These are phyloP conservation scores for Sphaeramia orbicularis DNA, from an alignment of 2,797 vertebrate species.

Conservation along the genomic window DNA sequence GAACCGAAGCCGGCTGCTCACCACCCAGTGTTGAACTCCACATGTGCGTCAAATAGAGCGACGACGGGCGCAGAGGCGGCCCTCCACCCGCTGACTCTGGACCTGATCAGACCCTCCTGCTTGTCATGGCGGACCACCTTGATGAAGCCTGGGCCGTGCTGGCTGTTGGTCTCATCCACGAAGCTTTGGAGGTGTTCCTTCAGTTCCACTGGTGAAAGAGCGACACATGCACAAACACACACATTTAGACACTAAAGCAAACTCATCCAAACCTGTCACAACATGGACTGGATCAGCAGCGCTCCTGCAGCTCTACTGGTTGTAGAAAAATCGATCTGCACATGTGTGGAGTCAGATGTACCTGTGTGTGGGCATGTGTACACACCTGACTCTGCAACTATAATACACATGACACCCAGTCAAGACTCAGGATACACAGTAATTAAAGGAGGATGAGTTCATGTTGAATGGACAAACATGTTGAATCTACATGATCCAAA, in stretches of 20 bases:
- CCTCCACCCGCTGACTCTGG: conserved; percentile 94
- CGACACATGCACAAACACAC: conserved; percentile 3
- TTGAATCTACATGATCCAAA: conserved; percentile 24
- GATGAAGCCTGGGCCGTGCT: conserved; percentile 88
- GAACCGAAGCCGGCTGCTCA: conserved; percentile 67
- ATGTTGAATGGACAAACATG: not conserved
- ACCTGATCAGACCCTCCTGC: conserved; percentile 95
- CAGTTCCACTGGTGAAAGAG: conserved; percentile 83
- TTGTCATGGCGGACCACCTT: conserved; percentile 91
- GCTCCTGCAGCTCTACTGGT: conserved; percentile 75
- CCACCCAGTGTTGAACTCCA: conserved; percentile 96
- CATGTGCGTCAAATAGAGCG: conserved; percentile 95
- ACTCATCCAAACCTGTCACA: conserved; percentile 7
- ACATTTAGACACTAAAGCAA: conserved; percentile 12
- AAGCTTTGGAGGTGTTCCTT: conserved; percentile 92
- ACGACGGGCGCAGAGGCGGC: conserved; percentile 91
- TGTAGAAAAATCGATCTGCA: not conserved
- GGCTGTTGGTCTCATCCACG: conserved; percentile 89
- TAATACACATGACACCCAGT: conserved; percentile 1
- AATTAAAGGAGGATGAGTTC: conserved; percentile 5
- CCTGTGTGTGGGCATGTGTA: conserved; percentile 1
- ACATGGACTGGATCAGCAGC: conserved; percentile 86
- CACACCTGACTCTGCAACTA: not conserved
- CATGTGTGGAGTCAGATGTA: conserved; percentile 35
- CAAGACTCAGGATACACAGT: not conserved